Evolutionary conservation across 2,797 vertebrate species (phyloP), one percentile per base, ranked within the genome.

Genomic region (Anguilla obscura): DNA sequence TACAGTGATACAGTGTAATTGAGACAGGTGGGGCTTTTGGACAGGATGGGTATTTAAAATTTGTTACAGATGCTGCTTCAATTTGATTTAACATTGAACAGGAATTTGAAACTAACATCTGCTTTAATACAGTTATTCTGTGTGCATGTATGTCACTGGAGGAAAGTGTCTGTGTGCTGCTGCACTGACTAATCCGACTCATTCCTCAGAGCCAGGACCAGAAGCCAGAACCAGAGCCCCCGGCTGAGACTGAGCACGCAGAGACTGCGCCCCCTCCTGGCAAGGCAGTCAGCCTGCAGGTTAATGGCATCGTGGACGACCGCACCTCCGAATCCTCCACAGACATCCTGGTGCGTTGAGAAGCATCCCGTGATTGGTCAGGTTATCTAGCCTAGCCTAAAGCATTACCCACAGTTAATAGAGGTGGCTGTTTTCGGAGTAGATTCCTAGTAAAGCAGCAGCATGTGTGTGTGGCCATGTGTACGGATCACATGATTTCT

Each of bases 251-350:
- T n/a, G 97, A 96, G 89, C 89, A 92, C 91, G 91, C 91, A 0
- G 96, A 96, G 86, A 92, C 69, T 74, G 69, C 92, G 18, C 93
- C 95, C 40, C 89, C 96, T 88, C 91, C 91, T 88, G 94, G 93
- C 91, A 89, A 91, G 71, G 92, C 90, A 18, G 98, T 97, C 89
- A 94, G 91, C 16, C 92, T 95, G 88, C 98, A 98, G 94, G 95
- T 98, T 91, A 99, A 99, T 0, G 98, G 98, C 84, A 96, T 98
- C 92, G 93, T 97, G 1, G 98, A 99, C 83, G 98, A 99, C 48
- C 96, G 97, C 30, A 96, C 97, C 0, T 99, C 98, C 7, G 94
- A 98, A 89, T 99, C 98, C 2, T 99, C 98, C 18, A 95, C 96
- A 4, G 98, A 99, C 93, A 97, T 99, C 90, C 94, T 99, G 97